Evolutionary conservation across 2,888 invertebrate species (phyloP).

Genomic region (Agonopterix alstromeriana): DNA sequence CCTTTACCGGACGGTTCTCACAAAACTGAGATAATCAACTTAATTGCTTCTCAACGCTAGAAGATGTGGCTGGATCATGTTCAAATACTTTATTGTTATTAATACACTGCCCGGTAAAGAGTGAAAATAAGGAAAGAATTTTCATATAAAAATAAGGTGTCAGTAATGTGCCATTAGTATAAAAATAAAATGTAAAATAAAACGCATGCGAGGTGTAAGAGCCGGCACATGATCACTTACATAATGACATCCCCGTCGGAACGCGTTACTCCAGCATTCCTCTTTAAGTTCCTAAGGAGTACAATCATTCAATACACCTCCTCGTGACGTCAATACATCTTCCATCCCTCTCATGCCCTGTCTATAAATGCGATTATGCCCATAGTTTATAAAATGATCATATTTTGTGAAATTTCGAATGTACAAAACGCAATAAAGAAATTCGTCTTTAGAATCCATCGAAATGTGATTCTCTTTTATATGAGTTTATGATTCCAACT

Average conservation of each 20-base stretch:
- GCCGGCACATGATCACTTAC: slow-evolving; percentile 73
- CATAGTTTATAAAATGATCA: neutral
- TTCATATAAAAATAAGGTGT: neutral
- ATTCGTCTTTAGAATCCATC: neutral
- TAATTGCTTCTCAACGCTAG: too few relatives aligned
- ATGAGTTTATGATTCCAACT: neutral
- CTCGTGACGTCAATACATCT: slow-evolving; percentile 10
- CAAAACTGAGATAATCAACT: too few relatives aligned
- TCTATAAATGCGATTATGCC: slow-evolving; percentile 21
- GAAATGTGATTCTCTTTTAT: neutral
- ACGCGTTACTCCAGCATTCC: slow-evolving; percentile 3
- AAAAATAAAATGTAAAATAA: slow-evolving; percentile 20
- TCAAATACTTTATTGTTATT: too few relatives aligned
- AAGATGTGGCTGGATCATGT: too few relatives aligned
- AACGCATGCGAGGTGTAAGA: slow-evolving; percentile 36
- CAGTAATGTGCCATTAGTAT: slow-evolving; percentile 43
- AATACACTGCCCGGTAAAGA: too few relatives aligned
- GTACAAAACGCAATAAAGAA: neutral
- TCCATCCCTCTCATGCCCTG: slow-evolving; percentile 27
- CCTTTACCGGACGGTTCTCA: too few relatives aligned
- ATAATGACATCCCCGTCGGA: slow-evolving; percentile 22
- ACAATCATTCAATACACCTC: slow-evolving; percentile 11
- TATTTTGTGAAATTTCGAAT: neutral
- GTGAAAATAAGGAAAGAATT: too few relatives aligned
- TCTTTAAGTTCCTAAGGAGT: slow-evolving; percentile 10